Evolutionary conservation across 2,888 invertebrate species (phyloP).

Genomic region (Pachymerium ferrugineum): DNA sequence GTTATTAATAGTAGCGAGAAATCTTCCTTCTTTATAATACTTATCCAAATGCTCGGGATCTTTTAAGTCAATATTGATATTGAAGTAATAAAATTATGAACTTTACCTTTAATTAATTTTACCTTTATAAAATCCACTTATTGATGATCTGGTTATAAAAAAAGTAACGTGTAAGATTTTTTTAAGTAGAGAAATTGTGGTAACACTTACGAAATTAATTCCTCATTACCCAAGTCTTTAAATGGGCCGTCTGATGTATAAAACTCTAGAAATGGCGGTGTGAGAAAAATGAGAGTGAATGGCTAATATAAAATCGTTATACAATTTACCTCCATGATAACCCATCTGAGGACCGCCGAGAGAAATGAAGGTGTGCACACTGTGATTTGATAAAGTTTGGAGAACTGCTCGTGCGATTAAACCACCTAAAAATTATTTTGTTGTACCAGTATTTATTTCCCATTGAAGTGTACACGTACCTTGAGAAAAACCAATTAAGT

Average conservation of each 20-base stretch:
- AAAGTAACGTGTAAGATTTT: not conserved
- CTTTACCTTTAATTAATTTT: not conserved
- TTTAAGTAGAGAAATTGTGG: no score
- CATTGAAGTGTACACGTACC: not conserved
- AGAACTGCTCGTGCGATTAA: not conserved
- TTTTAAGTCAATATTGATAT: no score
- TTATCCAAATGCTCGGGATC: not conserved
- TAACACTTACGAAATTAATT: not conserved
- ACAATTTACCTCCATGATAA: not conserved
- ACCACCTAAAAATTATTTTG: not conserved
- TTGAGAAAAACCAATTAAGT: not conserved
- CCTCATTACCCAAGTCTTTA: not conserved
- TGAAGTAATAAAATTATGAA: no score
- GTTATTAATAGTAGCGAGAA: not conserved
- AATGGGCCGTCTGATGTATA: not conserved
- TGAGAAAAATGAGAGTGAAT: no score
- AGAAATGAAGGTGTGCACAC: not conserved
- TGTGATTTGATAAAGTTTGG: not conserved
- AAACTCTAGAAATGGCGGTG: not conserved
- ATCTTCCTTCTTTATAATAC: not conserved
- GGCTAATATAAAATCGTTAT: no score
- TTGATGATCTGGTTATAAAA: not conserved
- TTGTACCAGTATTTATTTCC: not conserved
- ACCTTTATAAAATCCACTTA: not conserved
- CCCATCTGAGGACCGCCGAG: not conserved